phyloP scores from a whole-genome alignment of 2,888 invertebrate genomes.

The Helobdella robusta region DNA sequence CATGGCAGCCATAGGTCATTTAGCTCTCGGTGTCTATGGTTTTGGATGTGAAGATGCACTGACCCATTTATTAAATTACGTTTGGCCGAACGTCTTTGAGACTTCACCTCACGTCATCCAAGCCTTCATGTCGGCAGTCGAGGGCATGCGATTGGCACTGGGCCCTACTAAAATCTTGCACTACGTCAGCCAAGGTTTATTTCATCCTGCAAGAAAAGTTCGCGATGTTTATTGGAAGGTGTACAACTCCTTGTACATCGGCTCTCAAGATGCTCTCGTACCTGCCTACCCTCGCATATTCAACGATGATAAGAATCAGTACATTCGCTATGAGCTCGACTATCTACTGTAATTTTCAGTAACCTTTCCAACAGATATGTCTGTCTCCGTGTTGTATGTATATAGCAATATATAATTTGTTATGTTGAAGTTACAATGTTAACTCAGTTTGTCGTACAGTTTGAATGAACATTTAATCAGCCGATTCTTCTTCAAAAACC shows the following conservation, averaged over 20 bases:
- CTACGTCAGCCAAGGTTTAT: conserved; percentile 67
- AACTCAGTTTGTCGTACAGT: neutral
- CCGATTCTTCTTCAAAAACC: too few relatives aligned
- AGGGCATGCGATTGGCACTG: conserved; percentile 88
- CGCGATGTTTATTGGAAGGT: conserved; percentile 99
- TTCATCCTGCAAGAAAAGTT: conserved; percentile 97
- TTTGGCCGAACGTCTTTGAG: conserved; percentile 99
- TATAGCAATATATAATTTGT: neutral
- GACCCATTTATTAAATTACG: conserved; percentile 89
- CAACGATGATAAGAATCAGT: conserved; percentile 65
- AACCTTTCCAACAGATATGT: too few relatives aligned
- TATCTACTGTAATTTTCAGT: conserved; percentile 42
- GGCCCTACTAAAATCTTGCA: conserved; percentile 93
- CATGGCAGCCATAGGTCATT: conserved; percentile 96
- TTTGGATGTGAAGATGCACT: conserved; percentile 98
- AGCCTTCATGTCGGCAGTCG: conserved; percentile 97
- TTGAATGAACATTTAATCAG: too few relatives aligned
- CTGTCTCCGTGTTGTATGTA: neutral
- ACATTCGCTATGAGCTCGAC: conserved; percentile 48
- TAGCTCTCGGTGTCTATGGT: conserved; percentile 94
- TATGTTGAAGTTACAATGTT: neutral
- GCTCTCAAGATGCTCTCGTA: conserved; percentile 93
- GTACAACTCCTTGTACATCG: conserved; percentile 96
- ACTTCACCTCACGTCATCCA: conserved; percentile 98
- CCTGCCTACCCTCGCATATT: conserved; percentile 92